These are phyloP conservation scores for Nasalis larvatus DNA, from an alignment of 2,113 vertebrate species.

Conservation along the genomic window DNA sequence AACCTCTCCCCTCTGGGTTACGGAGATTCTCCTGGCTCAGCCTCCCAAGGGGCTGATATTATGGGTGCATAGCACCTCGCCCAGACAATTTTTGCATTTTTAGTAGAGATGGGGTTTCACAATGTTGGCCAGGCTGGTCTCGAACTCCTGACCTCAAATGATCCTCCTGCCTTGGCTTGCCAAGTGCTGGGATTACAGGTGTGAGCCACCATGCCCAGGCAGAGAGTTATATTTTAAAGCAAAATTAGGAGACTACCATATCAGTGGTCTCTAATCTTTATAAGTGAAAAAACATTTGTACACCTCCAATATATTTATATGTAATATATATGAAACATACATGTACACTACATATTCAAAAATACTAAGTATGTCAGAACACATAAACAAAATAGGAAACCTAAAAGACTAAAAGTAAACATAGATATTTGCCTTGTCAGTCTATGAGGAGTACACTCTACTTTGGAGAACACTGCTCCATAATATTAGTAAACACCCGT, in stretches of 20 bases:
- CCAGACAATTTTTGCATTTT: no score
- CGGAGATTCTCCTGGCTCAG: no score
- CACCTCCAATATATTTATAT: not conserved
- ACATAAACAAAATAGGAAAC: not conserved
- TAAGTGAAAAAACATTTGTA: not conserved
- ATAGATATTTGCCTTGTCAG: not conserved
- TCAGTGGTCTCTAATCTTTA: not conserved
- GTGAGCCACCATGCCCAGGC: no score
- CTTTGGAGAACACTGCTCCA: not conserved
- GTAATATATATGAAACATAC: not conserved
- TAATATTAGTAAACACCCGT: not conserved
- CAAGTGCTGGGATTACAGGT: no score
- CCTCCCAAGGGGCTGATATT: no score
- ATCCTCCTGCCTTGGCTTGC: no score
- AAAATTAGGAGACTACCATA: not conserved
- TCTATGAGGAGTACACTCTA: not conserved
- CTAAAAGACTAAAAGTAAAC: slow-evolving; percentile 1
- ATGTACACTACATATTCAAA: not conserved
- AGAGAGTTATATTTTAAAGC: not conserved
- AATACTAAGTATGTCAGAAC: not conserved
- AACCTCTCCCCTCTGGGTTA: no score
- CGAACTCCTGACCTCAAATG: no score
- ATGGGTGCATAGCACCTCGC: no score
- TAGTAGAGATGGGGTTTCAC: no score
- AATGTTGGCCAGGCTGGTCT: no score